Percentiles rank a stretch among this genome's conserved stretches.
Evolutionary conservation across 2,113 vertebrate species (phyloP).

Genomic region (Gymnobelideus leadbeateri): DNA sequence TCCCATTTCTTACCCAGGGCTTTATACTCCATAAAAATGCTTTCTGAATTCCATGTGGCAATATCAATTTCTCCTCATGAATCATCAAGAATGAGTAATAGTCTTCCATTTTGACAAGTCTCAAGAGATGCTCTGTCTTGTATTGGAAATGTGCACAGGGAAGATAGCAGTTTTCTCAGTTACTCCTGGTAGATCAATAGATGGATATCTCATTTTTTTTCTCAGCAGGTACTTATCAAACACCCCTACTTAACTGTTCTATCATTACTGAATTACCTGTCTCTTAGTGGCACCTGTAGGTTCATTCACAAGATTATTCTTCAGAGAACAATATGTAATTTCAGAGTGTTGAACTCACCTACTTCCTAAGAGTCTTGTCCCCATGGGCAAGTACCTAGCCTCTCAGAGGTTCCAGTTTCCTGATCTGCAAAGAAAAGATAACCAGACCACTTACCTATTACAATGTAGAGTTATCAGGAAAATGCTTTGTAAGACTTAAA

Average conservation of each 20-base stretch:
- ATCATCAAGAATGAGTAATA: background rate
- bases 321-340: background rate
- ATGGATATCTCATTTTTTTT: constrained; percentile 56
- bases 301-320: background rate
- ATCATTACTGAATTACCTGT: background rate
- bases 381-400: background rate
- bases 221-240: constrained; percentile 21
- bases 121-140: background rate
- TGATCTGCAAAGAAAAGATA: background rate
- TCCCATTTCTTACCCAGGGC: background rate
- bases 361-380: background rate
- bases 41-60: background rate
- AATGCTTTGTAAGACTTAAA: background rate
- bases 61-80: background rate
- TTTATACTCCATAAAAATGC: background rate
- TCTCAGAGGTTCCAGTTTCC: background rate
- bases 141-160: background rate
- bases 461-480: background rate
- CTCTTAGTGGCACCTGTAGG: background rate
- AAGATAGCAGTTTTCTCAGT: background rate
- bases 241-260: background rate
- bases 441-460: background rate
- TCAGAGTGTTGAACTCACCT: background rate
- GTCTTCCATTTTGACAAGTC: background rate
- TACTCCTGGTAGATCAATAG: constrained; percentile 57